These are phyloP conservation scores for Drosophila ezoana DNA, from an alignment of 2,888 invertebrate genomes.

Conservation along the genomic window DNA sequence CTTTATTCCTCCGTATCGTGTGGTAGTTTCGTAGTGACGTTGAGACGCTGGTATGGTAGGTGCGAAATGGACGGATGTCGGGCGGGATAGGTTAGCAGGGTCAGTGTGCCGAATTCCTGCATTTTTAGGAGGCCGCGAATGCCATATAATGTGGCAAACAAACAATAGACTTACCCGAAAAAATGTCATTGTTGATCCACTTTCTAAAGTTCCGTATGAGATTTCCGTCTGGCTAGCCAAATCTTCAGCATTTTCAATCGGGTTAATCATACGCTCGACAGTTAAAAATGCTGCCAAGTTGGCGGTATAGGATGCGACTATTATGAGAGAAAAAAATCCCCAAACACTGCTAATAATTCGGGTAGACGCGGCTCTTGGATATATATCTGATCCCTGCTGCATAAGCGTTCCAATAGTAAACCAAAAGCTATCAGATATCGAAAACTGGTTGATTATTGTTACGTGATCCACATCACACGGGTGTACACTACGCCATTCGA, in stretches of 20 bases:
- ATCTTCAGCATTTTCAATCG: conserved; percentile 94
- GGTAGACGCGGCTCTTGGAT: conserved; percentile 89
- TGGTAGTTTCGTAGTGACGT: no score
- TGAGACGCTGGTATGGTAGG: no score
- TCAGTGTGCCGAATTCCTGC: no score
- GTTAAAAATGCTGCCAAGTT: conserved; percentile 96
- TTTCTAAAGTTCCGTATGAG: conserved; percentile 92
- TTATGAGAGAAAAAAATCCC: conserved; percentile 97
- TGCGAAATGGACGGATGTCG: no score
- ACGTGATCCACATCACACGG: conserved; percentile 86
- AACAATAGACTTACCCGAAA: conserved; percentile 88
- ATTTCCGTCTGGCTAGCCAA: conserved; percentile 93
- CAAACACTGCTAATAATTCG: conserved; percentile 94
- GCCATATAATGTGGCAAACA: no score
- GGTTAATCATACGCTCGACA: conserved; percentile 94
- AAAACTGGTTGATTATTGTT: conserved; percentile 90
- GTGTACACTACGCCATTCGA: conserved; percentile 92
- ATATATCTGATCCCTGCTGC: conserved; percentile 93
- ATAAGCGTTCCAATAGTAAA: conserved; percentile 95
- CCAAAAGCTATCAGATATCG: conserved; percentile 93
- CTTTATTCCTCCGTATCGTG: no score
- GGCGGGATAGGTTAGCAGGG: no score
- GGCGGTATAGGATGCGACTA: conserved; percentile 96
- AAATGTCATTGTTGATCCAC: conserved; percentile 95
- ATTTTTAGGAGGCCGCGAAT: no score